Evolutionary conservation across 2,113 vertebrate species (phyloP).

Genomic region (Kobus ellipsiprymnus): DNA sequence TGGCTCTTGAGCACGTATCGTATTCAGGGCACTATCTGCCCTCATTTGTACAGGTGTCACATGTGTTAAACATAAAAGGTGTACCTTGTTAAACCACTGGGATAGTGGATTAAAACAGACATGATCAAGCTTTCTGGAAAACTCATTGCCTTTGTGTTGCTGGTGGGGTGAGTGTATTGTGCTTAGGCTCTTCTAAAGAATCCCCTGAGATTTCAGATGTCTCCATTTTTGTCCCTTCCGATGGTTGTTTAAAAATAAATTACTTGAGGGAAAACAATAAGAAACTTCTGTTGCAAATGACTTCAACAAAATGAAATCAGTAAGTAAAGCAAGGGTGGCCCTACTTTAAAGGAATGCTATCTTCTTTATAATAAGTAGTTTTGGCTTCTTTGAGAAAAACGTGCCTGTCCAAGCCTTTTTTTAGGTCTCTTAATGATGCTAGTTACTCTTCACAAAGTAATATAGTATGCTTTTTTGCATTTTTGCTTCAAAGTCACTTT

Average conservation of each 20-base stretch:
- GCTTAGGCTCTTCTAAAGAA: background rate
- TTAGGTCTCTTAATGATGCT: background rate
- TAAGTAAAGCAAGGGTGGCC: background rate
- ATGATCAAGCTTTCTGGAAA: background rate
- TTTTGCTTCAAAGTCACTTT: background rate
- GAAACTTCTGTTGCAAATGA: background rate
- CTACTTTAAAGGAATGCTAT: background rate
- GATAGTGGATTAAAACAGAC: background rate
- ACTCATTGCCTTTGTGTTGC: background rate
- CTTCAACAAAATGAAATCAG: background rate
- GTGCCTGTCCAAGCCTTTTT: background rate
- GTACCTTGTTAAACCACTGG: background rate
- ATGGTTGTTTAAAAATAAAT: background rate
- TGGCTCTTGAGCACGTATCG: background rate
- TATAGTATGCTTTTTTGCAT: background rate
- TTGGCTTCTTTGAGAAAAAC: background rate
- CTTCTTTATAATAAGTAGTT: background rate
- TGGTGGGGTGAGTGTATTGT: fast-evolving
- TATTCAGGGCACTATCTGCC: fast-evolving
- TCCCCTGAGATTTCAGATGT: background rate
- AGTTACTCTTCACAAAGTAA: background rate
- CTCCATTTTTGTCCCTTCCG: background rate
- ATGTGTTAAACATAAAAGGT: background rate
- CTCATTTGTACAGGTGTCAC: fast-evolving
- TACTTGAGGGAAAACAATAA: background rate